Evolutionary conservation across 2,113 vertebrate species (phyloP), one percentile per base, ranked within the genome.

Genomic region (Laterallus jamaicensis): DNA sequence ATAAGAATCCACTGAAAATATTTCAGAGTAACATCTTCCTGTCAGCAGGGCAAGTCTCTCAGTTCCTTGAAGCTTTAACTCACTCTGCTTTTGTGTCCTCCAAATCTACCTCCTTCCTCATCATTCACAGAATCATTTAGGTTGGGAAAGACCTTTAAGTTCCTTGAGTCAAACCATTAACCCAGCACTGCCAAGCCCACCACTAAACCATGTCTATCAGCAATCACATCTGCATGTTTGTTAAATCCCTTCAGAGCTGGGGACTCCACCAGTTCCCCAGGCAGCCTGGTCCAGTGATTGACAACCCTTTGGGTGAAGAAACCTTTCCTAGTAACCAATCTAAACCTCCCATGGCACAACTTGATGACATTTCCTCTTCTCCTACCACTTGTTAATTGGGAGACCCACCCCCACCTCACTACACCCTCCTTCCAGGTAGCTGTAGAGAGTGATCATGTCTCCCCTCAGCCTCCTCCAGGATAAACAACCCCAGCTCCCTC

Each of bases 161-260:
- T 13, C 64, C 6, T 32, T 5, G 0, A 32, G 15, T 55, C 55
- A 25, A 26, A 22, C 20, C 1, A 0, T 9, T 5, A 47, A 26
- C 2, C 22, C 3, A 74, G 4, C 52, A 14, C 9, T 42, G 35
- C 13, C 68, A 31, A 71, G 11, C 2, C 20, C 24, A 56, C 8
- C 66, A 10, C 58, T 40, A 9, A 5, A 0, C 13, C 59, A 10
- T 3, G 35, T 20, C 40, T 17, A 15, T 5, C 2, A 32, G 52
- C 2, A 2, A 2, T 31, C 42, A 24, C 9, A 0, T 5, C 44
- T 44, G 2, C 31, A 2, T 0, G 0, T 0, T 5, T n/a, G 40
- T 14, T 14, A 5, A 35, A 5, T 4, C 1, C 24, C 37, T 16
- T 5, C 40, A 56, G 50, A 58, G n/a, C 20, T 9, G 8, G 49